These are phyloP conservation scores for Heteractis magnifica DNA, from an alignment of 92 coral and sea anemone species.

Conservation along the genomic window DNA sequence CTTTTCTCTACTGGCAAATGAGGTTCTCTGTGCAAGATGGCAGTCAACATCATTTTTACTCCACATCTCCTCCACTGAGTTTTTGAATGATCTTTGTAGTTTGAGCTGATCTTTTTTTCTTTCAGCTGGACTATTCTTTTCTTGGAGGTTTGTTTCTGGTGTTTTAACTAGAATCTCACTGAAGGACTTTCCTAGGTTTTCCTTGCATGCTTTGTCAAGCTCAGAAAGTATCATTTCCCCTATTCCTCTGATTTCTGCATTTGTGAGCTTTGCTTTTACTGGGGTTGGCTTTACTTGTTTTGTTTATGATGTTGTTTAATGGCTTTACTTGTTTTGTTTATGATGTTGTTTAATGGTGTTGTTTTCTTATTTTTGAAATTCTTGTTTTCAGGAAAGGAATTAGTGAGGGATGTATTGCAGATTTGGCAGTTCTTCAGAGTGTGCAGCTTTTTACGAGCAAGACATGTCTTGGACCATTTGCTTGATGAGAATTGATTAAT, in stretches of 20 bases:
- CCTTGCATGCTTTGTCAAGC: conserved; percentile 21
- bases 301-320: background rate
- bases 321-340: background rate
- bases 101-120: conserved; percentile 18
- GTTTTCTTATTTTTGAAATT: conserved; percentile 17
- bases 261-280: conserved; percentile 35
- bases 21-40: too few species aligned
- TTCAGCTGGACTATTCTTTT: conserved; percentile 36
- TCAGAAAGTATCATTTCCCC: conserved; percentile 46
- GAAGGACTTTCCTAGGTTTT: too few species aligned
- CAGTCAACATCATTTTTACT: too few species aligned
- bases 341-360: conserved; percentile 16
- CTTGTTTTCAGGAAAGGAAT: conserved; percentile 41
- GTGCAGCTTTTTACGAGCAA: conserved; percentile 22
- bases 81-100: conserved; percentile 32
- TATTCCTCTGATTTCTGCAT: conserved; percentile 24
- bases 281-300: conserved; percentile 3
- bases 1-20: too few species aligned
- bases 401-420: conserved; percentile 19
- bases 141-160: conserved; percentile 18
- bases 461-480: conserved; percentile 37
- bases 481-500: conserved; percentile 33
- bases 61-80: background rate
- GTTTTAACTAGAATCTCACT: too few species aligned
- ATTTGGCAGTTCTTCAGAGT: conserved; percentile 32